A percentile compares a stretch with the other conserved stretches of the same genome.
These are phyloP conservation scores for Anarrhichthys ocellatus DNA, from an alignment of 2,113 vertebrate species.

Conservation along the genomic window DNA sequence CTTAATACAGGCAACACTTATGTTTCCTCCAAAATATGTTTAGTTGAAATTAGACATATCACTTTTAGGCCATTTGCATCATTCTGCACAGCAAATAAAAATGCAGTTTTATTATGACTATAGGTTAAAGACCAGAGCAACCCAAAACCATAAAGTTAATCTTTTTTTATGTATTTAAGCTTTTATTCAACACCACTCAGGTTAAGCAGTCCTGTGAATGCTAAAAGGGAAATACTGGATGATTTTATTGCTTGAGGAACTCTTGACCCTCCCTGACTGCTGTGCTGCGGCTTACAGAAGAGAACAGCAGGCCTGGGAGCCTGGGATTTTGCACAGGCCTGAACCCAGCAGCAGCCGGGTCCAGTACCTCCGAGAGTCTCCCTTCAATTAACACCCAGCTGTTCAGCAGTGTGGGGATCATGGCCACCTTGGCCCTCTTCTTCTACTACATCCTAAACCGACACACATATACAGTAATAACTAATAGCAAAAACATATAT, in stretches of 20 bases:
- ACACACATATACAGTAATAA: not conserved
- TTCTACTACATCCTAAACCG: constrained; percentile 4
- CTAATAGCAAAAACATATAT: not conserved
- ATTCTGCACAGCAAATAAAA: not conserved
- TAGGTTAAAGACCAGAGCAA: not conserved
- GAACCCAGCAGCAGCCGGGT: constrained; percentile 66
- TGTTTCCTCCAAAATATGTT: not conserved
- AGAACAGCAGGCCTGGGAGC: constrained; percentile 78
- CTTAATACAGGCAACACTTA: no score
- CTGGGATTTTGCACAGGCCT: constrained; percentile 67
- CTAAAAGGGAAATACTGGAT: constrained; percentile 15
- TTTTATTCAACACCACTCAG: not conserved
- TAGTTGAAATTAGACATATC: not conserved
- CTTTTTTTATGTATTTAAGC: not conserved
- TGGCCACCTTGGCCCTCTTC: constrained; percentile 44
- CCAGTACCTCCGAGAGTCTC: constrained; percentile 65
- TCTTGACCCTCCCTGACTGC: constrained; percentile 49
- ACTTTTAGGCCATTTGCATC: not conserved
- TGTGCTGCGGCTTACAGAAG: constrained; percentile 69
- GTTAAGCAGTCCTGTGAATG: not conserved
- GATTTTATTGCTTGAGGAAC: constrained; percentile 47
- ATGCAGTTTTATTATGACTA: not conserved
- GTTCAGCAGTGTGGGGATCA: constrained; percentile 66
- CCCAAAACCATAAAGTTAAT: not conserved
- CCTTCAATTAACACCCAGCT: constrained; percentile 76